Evolutionary conservation across 2,797 vertebrate species (phyloP).

Genomic region (Nothura maculosa): DNA sequence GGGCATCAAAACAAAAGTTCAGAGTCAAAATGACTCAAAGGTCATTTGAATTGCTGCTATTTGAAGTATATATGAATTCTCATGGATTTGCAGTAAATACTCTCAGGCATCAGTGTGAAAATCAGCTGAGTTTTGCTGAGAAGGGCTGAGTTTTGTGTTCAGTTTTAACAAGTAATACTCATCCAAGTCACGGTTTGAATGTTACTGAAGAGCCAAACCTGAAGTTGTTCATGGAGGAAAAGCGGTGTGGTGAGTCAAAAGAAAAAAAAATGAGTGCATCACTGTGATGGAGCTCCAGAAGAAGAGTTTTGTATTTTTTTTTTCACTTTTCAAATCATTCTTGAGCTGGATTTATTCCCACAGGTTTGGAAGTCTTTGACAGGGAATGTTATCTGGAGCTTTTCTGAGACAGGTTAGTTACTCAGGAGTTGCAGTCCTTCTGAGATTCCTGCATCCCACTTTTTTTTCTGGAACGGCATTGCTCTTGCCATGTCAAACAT

Average conservation of each 20-base stretch:
- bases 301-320: neutral
- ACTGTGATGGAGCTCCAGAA: neutral
- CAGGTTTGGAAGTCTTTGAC: neutral
- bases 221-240: neutral
- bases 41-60: neutral
- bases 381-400: neutral
- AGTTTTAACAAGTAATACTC: neutral
- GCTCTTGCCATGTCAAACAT: neutral
- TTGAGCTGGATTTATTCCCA: neutral
- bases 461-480: neutral
- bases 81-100: neutral
- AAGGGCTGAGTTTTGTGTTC: neutral
- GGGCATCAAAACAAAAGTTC: neutral
- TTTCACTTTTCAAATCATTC: neutral
- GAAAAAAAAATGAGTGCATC: neutral
- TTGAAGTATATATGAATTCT: neutral
- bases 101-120: neutral
- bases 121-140: neutral
- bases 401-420: neutral
- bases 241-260: neutral
- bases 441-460: neutral
- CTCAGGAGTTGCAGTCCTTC: neutral
- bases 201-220: neutral
- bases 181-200: neutral
- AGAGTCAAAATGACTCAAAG: neutral